These are phyloP conservation scores for Polietes domitor DNA, from an alignment of 2,888 invertebrate species.

Conservation along the genomic window DNA sequence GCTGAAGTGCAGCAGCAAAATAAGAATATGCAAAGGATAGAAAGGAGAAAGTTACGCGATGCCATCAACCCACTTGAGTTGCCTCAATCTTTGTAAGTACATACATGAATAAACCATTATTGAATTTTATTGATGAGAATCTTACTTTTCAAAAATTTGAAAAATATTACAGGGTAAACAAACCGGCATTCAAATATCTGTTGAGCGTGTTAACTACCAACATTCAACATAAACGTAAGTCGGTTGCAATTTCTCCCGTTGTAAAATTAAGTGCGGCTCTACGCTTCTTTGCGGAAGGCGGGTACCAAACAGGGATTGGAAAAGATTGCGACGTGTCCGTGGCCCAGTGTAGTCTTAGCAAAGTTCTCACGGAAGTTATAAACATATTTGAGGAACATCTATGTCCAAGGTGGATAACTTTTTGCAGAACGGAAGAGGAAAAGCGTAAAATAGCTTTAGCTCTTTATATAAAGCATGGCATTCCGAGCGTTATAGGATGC, in stretches of 20 bases:
- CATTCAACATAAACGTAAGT: conserved; percentile 23
- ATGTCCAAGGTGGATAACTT: not conserved
- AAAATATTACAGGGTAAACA: conserved; percentile 38
- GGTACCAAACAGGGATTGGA: conserved; percentile 27
- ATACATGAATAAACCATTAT: conserved; percentile 23
- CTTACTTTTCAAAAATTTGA: conserved; percentile 33
- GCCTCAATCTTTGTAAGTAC: conserved; percentile 41
- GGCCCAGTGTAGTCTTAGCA: conserved; percentile 31
- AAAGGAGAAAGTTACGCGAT: conserved; percentile 37
- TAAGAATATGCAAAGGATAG: conserved; percentile 23
- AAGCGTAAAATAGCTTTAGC: not conserved
- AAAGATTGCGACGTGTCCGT: conserved; percentile 35
- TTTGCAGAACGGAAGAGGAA: not conserved
- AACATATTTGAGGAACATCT: not conserved
- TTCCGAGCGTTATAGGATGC: conserved; percentile 27
- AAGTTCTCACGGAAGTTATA: conserved; percentile 17
- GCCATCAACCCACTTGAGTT: conserved; percentile 40
- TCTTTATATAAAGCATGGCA: not conserved
- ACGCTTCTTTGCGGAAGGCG: conserved; percentile 37
- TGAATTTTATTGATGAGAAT: conserved; percentile 16
- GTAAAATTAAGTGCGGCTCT: conserved; percentile 38
- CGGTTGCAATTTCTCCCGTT: conserved; percentile 31
- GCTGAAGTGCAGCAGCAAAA: conserved; percentile 21
- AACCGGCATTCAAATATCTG: conserved; percentile 35
- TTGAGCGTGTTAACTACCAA: conserved; percentile 23